Evolutionary conservation across 2,888 invertebrate genomes (phyloP), one percentile per base, ranked within the genome.

Genomic region (Cryptus viduatorius): DNA sequence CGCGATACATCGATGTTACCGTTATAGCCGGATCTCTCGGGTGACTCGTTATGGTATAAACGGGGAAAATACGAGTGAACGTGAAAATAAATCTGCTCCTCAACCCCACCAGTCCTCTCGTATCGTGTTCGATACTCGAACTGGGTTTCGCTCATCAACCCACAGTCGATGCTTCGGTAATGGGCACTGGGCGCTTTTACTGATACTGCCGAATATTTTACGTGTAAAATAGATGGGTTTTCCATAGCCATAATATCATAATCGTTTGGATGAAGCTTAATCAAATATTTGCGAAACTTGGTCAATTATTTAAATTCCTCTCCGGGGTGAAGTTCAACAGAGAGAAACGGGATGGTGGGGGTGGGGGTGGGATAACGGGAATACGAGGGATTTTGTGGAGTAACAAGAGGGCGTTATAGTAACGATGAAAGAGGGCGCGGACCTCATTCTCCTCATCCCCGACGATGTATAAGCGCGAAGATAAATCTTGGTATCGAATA

Each of bases 401-500:
- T 12, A 56, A 10, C 24, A 59, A 50, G 69, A 16, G 50, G 69
- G 37, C 37, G 50, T 79, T 79, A 72, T 71, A 77, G 80, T 83
- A 75, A 69, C 73, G 83, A 69, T 69, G 83, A 80, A 73, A 77
- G 72, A 50, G 75, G 37, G 24, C 3, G 24, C 3, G 24, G 3
- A 37, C 8, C 37, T 37, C 37, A 8, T 37, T 7, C 37, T 37
- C 37, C 37, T 37, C 37, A 68, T 37, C 19, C 37, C 12, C 61
- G 56, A n/a, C 19, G 59, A 56, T 50, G 67, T 78, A 68, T 68
- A 82, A 82, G 79, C 78, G 78, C 78, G 75, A 78, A 80, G 87
- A 86, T 86, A 87, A 86, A 86, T 87, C 79, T 87, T 72, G 77
- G 65, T 84, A 85, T 86, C 79, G 83, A 82, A 82, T 87, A 73